Evolutionary conservation across 2,888 invertebrate species (phyloP).

Genomic region (Cremastinae sp.): DNA sequence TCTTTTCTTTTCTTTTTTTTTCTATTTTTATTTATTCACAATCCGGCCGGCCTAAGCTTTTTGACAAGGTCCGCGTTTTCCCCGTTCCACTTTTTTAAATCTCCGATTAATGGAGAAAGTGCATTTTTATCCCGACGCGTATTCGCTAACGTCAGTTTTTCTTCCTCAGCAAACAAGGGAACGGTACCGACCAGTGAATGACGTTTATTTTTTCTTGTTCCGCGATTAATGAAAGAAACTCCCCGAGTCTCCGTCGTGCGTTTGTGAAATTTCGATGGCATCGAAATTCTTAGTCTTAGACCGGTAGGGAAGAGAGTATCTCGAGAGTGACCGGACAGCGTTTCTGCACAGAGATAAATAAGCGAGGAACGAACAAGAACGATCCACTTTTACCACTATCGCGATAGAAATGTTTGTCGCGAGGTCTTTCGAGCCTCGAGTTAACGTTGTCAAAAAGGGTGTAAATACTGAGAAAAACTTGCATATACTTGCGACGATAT

Average conservation of each 20-base stretch:
- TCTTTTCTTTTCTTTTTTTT: conserved; percentile 16
- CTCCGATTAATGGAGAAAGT: background rate
- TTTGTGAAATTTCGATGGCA: conserved; percentile 12
- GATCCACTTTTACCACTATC: conserved; percentile 33
- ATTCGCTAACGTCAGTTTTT: no score
- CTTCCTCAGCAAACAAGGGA: no score
- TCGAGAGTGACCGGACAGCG: no score
- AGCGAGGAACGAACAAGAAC: no score
- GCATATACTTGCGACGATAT: conserved; percentile 72
- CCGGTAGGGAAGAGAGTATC: no score
- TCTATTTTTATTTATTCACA: no score
- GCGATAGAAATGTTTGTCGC: conserved; percentile 42
- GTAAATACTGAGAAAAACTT: conserved; percentile 65
- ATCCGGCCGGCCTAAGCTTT: conserved; percentile 38
- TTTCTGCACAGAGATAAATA: no score
- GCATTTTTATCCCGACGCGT: no score
- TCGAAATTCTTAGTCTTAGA: no score
- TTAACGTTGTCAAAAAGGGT: conserved; percentile 56
- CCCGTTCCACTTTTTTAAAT: background rate
- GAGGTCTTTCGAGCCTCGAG: conserved; percentile 56
- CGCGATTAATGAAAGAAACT: conserved; percentile 22
- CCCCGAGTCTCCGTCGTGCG: no score
- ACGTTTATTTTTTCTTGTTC: conserved; percentile 3
- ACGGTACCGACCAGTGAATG: no score
- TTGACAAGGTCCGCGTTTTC: conserved; percentile 4